Base-by-base conservation (phyloP, 2,797 vertebrate species). In the Threskiornis aethiopicus region DNA sequence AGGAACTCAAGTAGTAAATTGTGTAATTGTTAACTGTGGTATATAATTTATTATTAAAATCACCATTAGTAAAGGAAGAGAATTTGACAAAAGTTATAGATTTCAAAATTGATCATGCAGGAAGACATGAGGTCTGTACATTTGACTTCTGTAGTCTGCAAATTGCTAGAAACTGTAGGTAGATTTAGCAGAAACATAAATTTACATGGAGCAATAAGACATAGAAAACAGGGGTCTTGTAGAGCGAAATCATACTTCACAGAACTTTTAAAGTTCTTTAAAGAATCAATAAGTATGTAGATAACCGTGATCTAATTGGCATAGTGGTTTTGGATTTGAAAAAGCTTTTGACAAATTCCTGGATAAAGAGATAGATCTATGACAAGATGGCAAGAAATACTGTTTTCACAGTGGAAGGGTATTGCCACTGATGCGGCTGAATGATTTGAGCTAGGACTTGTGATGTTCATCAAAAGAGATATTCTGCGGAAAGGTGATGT, bases 11-110 rank as follows among this genome's bases (percentile, higher is more conserved):
- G 47, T 88, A 88, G n/a, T 81, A 96, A 95, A 90, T 61, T 81
- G 28, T 55, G 44, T 88, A 90, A 86, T 94, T 92, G 54, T 92
- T 92, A 96, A 73, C 51, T 51, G 16, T 55, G 54, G 26, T 71
- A 89, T 81, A 65, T 78, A 93, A 88, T 94, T 88, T 93, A 88
- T 94, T 86, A 33, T 16, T 76, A 69, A 84, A 84, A 69, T 88
- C 19, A 44, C 29, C 42, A 76, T 71, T 90, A 90, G 26, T 44
- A 73, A 91, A 76, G 24, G 28, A 95, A 89, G 66, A 58, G 19
- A 80, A 87, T 65, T 90, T 81, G 52, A 76, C 41, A 91, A 84
- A 87, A 94, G 57, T 35, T 86, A 37, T 21, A 81, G 58, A 78
- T 91, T 90, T 88, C 46, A 88, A 91, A 88, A 75, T 9, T 39